phyloP scores from a whole-genome alignment of 2,113 vertebrate species.

The Bos taurus region DNA sequence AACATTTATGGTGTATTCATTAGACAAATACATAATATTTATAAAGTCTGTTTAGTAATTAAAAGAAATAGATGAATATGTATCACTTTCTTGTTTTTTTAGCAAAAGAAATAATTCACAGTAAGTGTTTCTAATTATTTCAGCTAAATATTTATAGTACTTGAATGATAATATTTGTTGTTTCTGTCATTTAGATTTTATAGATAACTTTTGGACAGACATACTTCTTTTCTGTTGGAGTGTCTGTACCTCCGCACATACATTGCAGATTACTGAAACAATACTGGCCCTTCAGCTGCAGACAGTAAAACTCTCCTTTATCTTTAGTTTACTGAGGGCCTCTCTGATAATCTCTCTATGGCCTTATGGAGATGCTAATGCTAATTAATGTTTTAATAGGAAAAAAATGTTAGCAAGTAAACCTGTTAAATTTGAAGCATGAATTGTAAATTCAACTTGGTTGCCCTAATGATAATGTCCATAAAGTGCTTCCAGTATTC shows the following conservation, averaged over 20 bases:
- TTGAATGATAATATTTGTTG: slow-evolving; percentile 7
- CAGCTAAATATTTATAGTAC: background rate
- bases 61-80: background rate
- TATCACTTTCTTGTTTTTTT: background rate
- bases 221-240: background rate
- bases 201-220: background rate
- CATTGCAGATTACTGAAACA: background rate
- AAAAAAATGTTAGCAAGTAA: slow-evolving; percentile 1
- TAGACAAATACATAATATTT: slow-evolving; percentile 68
- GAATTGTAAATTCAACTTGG: background rate
- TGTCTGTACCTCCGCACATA: background rate
- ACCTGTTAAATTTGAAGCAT: background rate
- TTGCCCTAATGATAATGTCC: background rate
- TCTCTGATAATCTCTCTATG: background rate
- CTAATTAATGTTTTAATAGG: slow-evolving; percentile 6
- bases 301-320: background rate
- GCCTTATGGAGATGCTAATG: background rate
- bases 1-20: slow-evolving; percentile 40
- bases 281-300: background rate
- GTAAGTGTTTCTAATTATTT: slow-evolving; percentile 9
- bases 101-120: background rate
- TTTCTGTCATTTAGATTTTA: background rate
- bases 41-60: slow-evolving; percentile 55
- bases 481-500: background rate
- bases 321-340: background rate